Evolutionary conservation across 2,888 invertebrate species (phyloP).

Genomic region (Aporophyla nigra): DNA sequence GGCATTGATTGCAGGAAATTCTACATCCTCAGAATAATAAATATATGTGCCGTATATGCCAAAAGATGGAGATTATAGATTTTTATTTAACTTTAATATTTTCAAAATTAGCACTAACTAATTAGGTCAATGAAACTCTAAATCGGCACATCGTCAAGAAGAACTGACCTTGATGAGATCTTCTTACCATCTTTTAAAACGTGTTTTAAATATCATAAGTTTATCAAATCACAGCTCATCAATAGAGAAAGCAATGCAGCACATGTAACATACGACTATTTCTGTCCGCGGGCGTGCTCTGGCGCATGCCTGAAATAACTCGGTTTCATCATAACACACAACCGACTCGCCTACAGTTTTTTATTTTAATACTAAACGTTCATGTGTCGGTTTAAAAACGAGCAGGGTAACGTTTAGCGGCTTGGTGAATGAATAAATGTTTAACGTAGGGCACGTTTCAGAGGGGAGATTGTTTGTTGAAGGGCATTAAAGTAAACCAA

Average conservation of each 20-base stretch:
- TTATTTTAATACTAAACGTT: slow-evolving; percentile 67
- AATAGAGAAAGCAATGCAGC: slow-evolving; percentile 56
- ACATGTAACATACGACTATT: slow-evolving; percentile 68
- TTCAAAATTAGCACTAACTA: not conserved
- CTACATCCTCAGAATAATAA: slow-evolving; percentile 7
- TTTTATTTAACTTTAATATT: too few relatives aligned
- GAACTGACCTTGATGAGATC: not conserved
- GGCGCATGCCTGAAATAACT: slow-evolving; percentile 76
- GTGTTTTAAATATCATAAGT: slow-evolving; percentile 14
- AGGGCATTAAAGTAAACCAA: not conserved
- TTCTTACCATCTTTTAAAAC: not conserved
- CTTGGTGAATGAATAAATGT: slow-evolving; percentile 30
- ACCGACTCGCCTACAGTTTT: slow-evolving; percentile 64
- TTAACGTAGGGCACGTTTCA: not conserved
- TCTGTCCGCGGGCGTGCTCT: slow-evolving; percentile 66
- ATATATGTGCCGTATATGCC: too few relatives aligned
- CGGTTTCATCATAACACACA: slow-evolving; percentile 74
- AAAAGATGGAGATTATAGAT: not conserved
- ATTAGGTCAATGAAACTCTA: not conserved
- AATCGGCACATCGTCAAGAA: not conserved
- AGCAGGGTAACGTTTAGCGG: slow-evolving; percentile 1
- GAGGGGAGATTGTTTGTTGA: not conserved
- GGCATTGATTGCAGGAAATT: slow-evolving; percentile 4
- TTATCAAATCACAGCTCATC: slow-evolving; percentile 42
- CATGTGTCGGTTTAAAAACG: slow-evolving; percentile 34